Percentiles rank a stretch among this genome's conserved stretches.
Evolutionary conservation across 2,797 vertebrate species (phyloP).

Genomic region (Neostethus bicornis): DNA sequence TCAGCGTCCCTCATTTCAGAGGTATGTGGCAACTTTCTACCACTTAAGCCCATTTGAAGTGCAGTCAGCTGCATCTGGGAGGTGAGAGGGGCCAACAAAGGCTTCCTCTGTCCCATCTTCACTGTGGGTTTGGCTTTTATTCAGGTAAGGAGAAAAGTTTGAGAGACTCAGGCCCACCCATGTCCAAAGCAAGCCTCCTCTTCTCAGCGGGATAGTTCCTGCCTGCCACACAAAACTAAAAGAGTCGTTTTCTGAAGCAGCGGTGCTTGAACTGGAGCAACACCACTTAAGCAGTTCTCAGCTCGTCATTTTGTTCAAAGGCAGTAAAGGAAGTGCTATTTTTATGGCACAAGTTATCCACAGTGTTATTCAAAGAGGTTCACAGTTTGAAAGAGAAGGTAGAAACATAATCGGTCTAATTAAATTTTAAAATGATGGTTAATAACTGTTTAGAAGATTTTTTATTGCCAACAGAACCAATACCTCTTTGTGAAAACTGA

Average conservation of each 20-base stretch:
- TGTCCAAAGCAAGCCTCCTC: conserved; percentile 31
- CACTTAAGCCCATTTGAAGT: conserved; percentile 69
- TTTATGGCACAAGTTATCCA: no score
- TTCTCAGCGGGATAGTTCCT: conserved; percentile 29
- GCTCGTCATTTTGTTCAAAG: conserved; percentile 40
- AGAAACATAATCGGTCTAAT: no score
- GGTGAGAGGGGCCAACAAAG: conserved; percentile 69
- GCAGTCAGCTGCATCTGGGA: conserved; percentile 70
- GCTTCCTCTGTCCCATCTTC: conserved; percentile 64
- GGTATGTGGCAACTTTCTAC: conserved; percentile 63
- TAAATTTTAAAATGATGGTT: no score
- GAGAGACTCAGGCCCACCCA: conserved; percentile 40
- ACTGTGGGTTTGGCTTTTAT: conserved; percentile 58
- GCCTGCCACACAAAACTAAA: conserved; percentile 7
- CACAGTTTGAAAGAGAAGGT: no score
- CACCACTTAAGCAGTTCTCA: conserved; percentile 38
- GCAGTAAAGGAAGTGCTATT: no score
- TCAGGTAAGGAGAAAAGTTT: conserved; percentile 30
- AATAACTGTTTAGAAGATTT: no score
- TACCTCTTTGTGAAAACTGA: no score
- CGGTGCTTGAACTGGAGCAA: conserved; percentile 32
- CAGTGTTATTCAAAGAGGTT: no score
- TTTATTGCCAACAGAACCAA: no score
- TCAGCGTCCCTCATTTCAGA: conserved; percentile 55
- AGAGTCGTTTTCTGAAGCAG: conserved; percentile 41